A percentile compares a stretch with the other conserved stretches of the same genome.
phyloP scores from a whole-genome alignment of 2,888 invertebrate species.

The Reticulitermes lucifugus region DNA sequence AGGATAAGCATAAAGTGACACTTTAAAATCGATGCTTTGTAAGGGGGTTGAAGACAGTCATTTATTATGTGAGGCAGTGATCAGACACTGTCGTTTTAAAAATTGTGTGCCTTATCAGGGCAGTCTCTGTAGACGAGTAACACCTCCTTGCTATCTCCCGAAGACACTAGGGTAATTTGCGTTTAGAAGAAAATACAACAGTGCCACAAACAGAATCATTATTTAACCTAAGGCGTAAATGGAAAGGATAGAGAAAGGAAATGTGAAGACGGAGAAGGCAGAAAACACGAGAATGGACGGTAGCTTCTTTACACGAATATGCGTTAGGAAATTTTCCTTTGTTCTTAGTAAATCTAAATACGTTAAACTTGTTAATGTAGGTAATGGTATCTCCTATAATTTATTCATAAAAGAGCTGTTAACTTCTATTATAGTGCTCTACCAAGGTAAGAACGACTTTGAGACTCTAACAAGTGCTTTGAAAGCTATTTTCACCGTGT shows the following conservation, averaged over 20 bases:
- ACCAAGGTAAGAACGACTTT: too few relatives aligned
- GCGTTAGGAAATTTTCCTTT: background rate
- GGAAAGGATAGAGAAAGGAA: background rate
- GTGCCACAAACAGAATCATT: background rate
- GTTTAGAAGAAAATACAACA: background rate
- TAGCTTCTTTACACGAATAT: background rate
- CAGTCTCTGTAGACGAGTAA: background rate
- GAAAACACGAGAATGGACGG: background rate
- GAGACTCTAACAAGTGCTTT: too few relatives aligned
- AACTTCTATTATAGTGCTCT: background rate
- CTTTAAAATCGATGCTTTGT: too few relatives aligned
- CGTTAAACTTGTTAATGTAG: background rate
- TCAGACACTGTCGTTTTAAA: background rate
- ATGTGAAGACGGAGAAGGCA: background rate
- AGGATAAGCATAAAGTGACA: too few relatives aligned
- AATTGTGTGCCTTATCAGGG: background rate
- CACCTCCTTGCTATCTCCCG: background rate
- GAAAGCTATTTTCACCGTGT: too few relatives aligned
- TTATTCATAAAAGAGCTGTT: background rate
- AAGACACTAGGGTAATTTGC: constrained; percentile 1
- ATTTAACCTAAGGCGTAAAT: background rate
- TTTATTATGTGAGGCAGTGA: background rate
- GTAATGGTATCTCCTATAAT: background rate
- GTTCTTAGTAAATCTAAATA: background rate
- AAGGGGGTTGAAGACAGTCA: background rate